Percentiles rank a stretch among this genome's conserved stretches.
phyloP scores from a whole-genome alignment of 2,113 vertebrate genomes.

The Arizona elegans region DNA sequence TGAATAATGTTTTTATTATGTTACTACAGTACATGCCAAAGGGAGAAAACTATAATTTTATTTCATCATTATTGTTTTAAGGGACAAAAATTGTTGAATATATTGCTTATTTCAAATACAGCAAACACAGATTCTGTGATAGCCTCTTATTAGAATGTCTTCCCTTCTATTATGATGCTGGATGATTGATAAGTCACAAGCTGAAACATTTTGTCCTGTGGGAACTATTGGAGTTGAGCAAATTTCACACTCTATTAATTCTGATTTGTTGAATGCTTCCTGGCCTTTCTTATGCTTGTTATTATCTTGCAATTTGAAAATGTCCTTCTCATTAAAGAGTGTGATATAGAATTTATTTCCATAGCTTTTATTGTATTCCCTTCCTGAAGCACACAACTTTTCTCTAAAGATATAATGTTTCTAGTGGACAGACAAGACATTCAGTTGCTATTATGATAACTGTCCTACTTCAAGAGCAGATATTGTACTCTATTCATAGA shows the following conservation, averaged over 20 bases:
- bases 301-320: background rate
- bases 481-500: background rate
- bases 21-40: slow-evolving; percentile 40
- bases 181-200: slow-evolving; percentile 40
- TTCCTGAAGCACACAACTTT: background rate
- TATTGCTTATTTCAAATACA: slow-evolving; percentile 40
- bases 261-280: slow-evolving; percentile 27
- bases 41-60: slow-evolving; percentile 43
- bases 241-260: slow-evolving; percentile 24
- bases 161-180: slow-evolving; percentile 22
- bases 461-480: background rate
- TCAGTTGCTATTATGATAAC: background rate
- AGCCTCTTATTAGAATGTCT: slow-evolving; percentile 9
- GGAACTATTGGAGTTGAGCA: slow-evolving; percentile 12
- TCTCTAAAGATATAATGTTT: background rate
- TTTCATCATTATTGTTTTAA: slow-evolving; percentile 50
- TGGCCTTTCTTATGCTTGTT: slow-evolving; percentile 26
- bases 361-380: background rate
- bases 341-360: slow-evolving; percentile 18
- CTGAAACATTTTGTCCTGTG: slow-evolving; percentile 34
- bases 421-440: background rate
- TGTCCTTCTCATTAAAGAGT: slow-evolving; percentile 5
- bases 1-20: slow-evolving; percentile 33
- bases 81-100: slow-evolving; percentile 39
- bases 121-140: slow-evolving; percentile 14